phyloP scores from a whole-genome alignment of 2,113 vertebrate genomes.

The Cranoglanis bouderius region DNA sequence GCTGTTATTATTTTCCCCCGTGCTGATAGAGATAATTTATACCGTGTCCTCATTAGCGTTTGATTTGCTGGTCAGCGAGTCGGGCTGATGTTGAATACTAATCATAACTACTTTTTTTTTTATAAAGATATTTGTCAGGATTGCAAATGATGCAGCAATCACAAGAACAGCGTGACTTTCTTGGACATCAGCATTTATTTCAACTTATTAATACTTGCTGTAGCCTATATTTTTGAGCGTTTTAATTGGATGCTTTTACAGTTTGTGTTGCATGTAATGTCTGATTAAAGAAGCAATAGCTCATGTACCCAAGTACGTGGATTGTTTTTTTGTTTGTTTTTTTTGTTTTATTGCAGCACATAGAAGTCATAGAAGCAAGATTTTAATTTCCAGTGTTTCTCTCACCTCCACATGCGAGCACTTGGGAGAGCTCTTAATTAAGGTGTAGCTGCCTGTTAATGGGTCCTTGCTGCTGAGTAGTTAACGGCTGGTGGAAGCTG shows the following conservation, averaged over 20 bases:
- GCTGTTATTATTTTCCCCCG: conserved; percentile 5
- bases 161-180: not conserved
- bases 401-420: conserved; percentile 1
- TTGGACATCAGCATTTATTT: not conserved
- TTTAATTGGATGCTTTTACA: not conserved
- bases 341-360: not conserved
- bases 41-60: conserved; percentile 34
- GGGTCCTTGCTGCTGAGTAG: conserved; percentile 47
- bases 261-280: not conserved
- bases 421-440: conserved; percentile 46
- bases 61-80: not conserved
- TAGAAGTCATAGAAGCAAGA: not conserved
- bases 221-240: too few species aligned
- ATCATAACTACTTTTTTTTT: not conserved
- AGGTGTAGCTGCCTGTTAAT: conserved; percentile 47
- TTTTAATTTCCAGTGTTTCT: not conserved
- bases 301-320: not conserved
- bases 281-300: not conserved
- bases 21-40: conserved; percentile 8
- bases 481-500: conserved; percentile 10
- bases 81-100: not conserved
- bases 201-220: not conserved
- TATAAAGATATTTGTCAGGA: not conserved
- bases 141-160: not conserved
- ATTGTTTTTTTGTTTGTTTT: too few species aligned